Conservation (phyloP, 2,113 vertebrate species). For the Poeciliopsis occidentalis region DNA sequence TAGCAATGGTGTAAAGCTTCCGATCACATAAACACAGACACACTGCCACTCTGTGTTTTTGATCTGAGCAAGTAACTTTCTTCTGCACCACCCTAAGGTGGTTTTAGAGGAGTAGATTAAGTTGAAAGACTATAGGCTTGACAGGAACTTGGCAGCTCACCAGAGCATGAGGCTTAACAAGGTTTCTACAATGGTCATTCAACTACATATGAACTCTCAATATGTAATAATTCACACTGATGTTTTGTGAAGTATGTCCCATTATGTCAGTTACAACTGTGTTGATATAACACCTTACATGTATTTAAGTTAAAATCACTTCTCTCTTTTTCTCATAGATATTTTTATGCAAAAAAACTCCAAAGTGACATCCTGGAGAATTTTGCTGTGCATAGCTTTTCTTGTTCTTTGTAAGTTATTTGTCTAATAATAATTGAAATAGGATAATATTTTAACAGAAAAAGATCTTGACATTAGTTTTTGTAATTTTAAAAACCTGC, state of each 20-base stretch:
- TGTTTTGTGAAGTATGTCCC: too few relatives aligned
- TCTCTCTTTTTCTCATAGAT: too few relatives aligned
- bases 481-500: too few relatives aligned
- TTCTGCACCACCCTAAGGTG: slow-evolving; percentile 29
- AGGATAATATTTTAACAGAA: too few relatives aligned
- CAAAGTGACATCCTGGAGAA: too few relatives aligned
- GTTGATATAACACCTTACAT: background rate
- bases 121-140: too few relatives aligned
- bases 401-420: too few relatives aligned
- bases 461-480: too few relatives aligned
- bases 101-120: slow-evolving; percentile 45
- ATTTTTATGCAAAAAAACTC: too few relatives aligned
- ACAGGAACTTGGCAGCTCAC: too few relatives aligned
- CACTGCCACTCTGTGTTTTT: slow-evolving; percentile 34
- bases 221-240: background rate
- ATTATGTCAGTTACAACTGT: background rate
- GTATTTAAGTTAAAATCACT: background rate
- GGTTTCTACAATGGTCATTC: slow-evolving; percentile 1
- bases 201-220: background rate
- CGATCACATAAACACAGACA: slow-evolving; percentile 41
- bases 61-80: slow-evolving; percentile 54
- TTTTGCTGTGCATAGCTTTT: too few relatives aligned
- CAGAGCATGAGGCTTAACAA: slow-evolving; percentile 17
- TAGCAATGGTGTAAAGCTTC: slow-evolving; percentile 60
- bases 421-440: too few relatives aligned